phyloP scores from a whole-genome alignment of 2,113 vertebrate genomes.

The Pseudopipra pipra region DNA sequence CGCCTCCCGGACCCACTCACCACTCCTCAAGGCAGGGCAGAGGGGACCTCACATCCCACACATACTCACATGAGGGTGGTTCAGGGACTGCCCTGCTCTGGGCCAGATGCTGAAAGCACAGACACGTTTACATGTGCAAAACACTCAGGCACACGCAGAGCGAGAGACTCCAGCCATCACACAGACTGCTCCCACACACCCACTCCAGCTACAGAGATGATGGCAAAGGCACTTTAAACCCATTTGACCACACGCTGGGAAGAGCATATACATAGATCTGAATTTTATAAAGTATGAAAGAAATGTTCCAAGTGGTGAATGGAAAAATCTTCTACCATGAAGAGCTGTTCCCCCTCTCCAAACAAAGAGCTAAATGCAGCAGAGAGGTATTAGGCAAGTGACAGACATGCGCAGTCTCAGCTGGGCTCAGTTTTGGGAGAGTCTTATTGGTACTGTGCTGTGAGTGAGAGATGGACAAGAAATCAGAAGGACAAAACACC shows the following conservation, averaged over 20 bases:
- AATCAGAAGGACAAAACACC: conserved; percentile 50
- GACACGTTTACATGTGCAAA: not conserved
- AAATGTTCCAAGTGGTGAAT: conserved; percentile 41
- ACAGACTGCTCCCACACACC: not conserved
- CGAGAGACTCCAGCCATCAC: not conserved
- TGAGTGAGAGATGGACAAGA: conserved; percentile 32
- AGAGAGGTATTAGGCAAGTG: conserved; percentile 58
- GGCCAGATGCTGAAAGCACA: not conserved
- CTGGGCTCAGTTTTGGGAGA: conserved; percentile 22
- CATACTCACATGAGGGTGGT: not conserved
- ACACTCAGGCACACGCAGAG: not conserved
- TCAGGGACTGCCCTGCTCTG: accelerated
- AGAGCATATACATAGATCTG: not conserved
- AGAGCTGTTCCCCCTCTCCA: conserved; percentile 49
- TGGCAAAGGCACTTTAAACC: conserved; percentile 51
- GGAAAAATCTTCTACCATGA: conserved; percentile 49
- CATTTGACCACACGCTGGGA: not conserved
- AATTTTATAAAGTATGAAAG: conserved; percentile 18
- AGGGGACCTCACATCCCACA: not conserved
- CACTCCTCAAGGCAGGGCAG: not conserved
- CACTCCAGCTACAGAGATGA: conserved; percentile 1
- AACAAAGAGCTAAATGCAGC: conserved; percentile 52
- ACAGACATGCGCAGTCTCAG: conserved; percentile 41
- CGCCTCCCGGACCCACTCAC: not conserved
- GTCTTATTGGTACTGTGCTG: conserved; percentile 27